Base-by-base conservation (phyloP, 2,888 invertebrate genomes). In the Drosophila acutilabella region DNA sequence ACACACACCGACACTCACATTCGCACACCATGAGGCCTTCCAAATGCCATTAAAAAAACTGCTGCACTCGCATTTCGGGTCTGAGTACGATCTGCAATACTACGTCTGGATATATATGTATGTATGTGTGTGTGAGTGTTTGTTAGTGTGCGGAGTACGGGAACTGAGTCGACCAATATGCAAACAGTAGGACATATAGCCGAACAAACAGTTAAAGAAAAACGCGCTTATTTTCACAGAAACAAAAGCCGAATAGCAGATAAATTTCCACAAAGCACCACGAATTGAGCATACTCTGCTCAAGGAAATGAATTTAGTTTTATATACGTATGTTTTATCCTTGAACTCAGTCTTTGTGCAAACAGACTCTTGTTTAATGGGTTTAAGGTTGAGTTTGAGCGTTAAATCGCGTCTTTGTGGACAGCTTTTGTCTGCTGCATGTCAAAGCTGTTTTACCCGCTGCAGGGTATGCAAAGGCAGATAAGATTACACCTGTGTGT, bases 401-500 rank as follows among this genome's bases (percentile, higher is more conserved):
- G 36, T 36, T 44, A 33, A 23, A 23, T 36, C 36, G 50, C 41
- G n/a, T 14, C 33, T 50, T 50, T 33, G 10, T 44, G 36, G 38
- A 47, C 23, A 54, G 44, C 36, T 50, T 66, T 67, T 56, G 16
- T 59, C 18, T 58, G 59, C n/a, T 62, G 30, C 47, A 62, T 59
- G 40, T 64, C 20, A 20, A 36, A 65, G 58, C 45, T 57, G 56
- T 60, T 54, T 68, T 62, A 48, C 44, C 48, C 65, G n/a, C 14
- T 5, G 50, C 26, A 45, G 66, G 58, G 64, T 64, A 70, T 70
- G 59, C 11, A 58, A 74, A 85, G 71, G 69, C 66, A 88, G 68
- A 83, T 83, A 83, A 78, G 78, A 73, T 75, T 74, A 71, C 78
- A 81, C 81, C 70, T 89, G 85, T 61, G 23, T 73, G 50, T 56